These are phyloP conservation scores for Gorsachius magnificus DNA, from an alignment of 2,797 vertebrate species.

Conservation along the genomic window DNA sequence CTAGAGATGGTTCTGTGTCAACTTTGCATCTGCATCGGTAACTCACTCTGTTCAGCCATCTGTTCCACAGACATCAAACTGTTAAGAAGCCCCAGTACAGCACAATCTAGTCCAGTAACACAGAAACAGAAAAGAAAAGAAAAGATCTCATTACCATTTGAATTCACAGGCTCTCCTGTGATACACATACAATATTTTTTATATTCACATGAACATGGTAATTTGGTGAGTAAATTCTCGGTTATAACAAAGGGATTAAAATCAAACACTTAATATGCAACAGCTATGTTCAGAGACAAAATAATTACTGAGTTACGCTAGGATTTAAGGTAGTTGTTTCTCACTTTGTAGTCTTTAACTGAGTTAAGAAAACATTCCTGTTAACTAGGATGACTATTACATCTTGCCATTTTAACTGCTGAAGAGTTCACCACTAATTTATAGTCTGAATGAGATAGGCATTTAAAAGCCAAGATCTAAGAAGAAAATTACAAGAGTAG, in stretches of 20 bases:
- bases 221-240: conserved; percentile 3
- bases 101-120: conserved; percentile 46
- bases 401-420: conserved; percentile 14
- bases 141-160: conserved; percentile 62
- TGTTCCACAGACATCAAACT: conserved; percentile 58
- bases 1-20: conserved; percentile 53
- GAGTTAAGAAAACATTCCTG: background rate
- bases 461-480: background rate
- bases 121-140: conserved; percentile 50
- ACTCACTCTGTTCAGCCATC: conserved; percentile 65
- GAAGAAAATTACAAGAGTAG: background rate
- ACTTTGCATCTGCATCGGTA: conserved; percentile 63
- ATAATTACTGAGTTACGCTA: background rate
- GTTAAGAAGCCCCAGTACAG: conserved; percentile 41
- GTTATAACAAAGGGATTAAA: conserved; percentile 10
- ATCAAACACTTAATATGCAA: background rate
- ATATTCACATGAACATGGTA: conserved; percentile 11
- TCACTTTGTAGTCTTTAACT: background rate
- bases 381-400: background rate
- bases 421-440: background rate
- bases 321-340: background rate
- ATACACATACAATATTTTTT: conserved; percentile 51
- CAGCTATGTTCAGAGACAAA: background rate
- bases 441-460: background rate
- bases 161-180: conserved; percentile 42